These are phyloP conservation scores for Drosophila putrida DNA, from an alignment of 2,888 invertebrate species.

Conservation along the genomic window DNA sequence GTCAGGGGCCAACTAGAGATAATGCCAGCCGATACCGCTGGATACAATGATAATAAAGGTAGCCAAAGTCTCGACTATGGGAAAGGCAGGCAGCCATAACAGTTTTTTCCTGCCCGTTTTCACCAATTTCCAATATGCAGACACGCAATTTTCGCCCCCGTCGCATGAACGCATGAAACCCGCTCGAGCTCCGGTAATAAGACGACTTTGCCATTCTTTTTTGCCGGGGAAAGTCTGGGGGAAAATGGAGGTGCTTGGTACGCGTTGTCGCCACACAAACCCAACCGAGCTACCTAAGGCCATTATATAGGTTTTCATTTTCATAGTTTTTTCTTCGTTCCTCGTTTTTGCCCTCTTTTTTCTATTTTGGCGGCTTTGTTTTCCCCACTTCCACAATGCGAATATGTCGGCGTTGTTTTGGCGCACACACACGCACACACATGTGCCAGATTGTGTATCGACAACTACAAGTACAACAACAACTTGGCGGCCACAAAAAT, in stretches of 20 bases:
- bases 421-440: conserved; percentile 34
- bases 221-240: background rate
- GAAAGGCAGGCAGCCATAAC: conserved; percentile 33
- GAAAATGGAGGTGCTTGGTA: conserved; percentile 67
- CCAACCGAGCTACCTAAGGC: conserved; percentile 44
- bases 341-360: conserved; percentile 8
- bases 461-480: conserved; percentile 9
- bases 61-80: conserved; percentile 15
- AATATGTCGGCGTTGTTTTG: conserved; percentile 60
- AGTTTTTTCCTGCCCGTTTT: conserved; percentile 45
- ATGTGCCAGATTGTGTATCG: conserved; percentile 49
- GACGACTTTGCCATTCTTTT: conserved; percentile 31
- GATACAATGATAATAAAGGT: conserved; percentile 64
- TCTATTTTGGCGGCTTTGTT: conserved; percentile 38
- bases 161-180: conserved; percentile 46
- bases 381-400: conserved; percentile 52
- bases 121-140: conserved; percentile 53
- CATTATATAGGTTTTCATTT: conserved; percentile 64
- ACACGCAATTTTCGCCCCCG: conserved; percentile 69
- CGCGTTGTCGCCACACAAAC: conserved; percentile 66
- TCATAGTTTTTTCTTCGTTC: conserved; percentile 52
- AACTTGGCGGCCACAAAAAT: conserved; percentile 58
- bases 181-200: conserved; percentile 51
- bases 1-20: conserved; percentile 34
- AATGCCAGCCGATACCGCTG: conserved; percentile 38